These are phyloP conservation scores for Penelope pileata DNA, from an alignment of 2,113 vertebrate species.

Conservation along the genomic window DNA sequence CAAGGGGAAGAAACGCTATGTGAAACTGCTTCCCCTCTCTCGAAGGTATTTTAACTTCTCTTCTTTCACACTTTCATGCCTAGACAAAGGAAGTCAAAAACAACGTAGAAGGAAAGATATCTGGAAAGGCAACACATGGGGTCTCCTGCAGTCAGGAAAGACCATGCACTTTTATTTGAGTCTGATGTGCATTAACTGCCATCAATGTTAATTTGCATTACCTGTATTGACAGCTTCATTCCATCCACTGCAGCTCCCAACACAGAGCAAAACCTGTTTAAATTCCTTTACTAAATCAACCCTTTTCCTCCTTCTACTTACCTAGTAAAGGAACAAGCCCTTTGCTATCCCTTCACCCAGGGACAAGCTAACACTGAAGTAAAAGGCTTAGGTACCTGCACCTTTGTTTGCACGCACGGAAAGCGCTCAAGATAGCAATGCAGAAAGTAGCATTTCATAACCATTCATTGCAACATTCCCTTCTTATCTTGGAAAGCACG, in stretches of 20 bases:
- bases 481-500: not conserved
- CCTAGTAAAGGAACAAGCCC: not conserved
- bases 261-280: not conserved
- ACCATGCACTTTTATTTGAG: not conserved
- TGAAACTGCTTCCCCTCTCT: not conserved
- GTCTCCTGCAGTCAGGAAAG: not conserved
- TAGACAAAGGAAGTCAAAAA: not conserved
- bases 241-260: not conserved
- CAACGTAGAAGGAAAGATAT: not conserved
- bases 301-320: accelerated
- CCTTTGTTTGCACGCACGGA: not conserved
- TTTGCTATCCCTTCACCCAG: not conserved
- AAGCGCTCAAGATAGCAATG: not conserved
- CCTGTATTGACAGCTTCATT: not conserved
- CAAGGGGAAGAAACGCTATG: not conserved
- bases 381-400: not conserved
- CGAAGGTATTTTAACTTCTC: not conserved
- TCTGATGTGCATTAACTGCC: not conserved
- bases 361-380: not conserved
- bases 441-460: not conserved
- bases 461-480: not conserved
- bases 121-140: not conserved
- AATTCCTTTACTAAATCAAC: not conserved
- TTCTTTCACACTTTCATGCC: not conserved
- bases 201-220: not conserved